Evolutionary conservation across 1,140 invertebrate genomes (phyloP).

Genomic region (Mya arenaria): DNA sequence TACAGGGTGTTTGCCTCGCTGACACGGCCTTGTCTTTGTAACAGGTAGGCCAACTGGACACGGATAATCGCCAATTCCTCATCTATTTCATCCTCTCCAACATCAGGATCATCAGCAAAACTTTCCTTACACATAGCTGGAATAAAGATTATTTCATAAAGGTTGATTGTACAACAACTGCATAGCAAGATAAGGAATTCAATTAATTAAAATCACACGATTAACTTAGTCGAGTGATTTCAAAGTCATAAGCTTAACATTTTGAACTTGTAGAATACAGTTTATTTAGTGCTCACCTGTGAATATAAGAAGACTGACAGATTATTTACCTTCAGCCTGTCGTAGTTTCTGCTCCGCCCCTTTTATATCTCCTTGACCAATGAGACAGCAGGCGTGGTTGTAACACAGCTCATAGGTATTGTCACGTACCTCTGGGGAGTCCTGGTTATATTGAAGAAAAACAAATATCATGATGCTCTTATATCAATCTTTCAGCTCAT

Average conservation of each 20-base stretch:
- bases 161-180: no score
- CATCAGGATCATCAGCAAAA: conserved; percentile 92
- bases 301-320: no score
- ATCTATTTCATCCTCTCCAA: conserved; percentile 92
- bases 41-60: conserved; percentile 93
- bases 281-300: no score
- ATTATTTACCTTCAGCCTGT: conserved; percentile 87
- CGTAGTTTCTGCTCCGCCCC: conserved; percentile 92
- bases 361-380: conserved; percentile 86
- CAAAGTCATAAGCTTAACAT: no score
- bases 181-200: no score
- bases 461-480: no score
- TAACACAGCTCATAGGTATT: conserved; percentile 94
- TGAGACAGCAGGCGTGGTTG: conserved; percentile 92
- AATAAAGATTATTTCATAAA: conserved; percentile 2
- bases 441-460: conserved; percentile 78
- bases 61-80: conserved; percentile 94
- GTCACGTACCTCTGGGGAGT: conserved; percentile 83
- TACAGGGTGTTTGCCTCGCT: conserved; percentile 89
- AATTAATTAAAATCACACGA: no score
- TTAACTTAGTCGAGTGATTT: no score
- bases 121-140: conserved; percentile 89
- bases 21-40: conserved; percentile 87
- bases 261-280: no score
- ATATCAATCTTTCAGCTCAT: no score